These are phyloP conservation scores for Phoebastria nigripes DNA, from an alignment of 2,797 vertebrate genomes.

Conservation along the genomic window DNA sequence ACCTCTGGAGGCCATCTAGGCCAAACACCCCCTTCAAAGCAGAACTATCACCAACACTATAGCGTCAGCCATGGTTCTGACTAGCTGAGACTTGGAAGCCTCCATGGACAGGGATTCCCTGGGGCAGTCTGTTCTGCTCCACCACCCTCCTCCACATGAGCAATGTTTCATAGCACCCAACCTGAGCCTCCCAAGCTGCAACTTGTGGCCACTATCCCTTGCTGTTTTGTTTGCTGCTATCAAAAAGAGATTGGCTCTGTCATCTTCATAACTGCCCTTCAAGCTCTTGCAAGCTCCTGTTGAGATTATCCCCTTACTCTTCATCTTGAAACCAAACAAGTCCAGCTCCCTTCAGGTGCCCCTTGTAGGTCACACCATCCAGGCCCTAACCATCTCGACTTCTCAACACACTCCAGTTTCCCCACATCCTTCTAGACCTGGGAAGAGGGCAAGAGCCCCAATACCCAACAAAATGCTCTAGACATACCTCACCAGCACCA, in stretches of 20 bases:
- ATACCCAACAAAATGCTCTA: background rate
- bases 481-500: background rate
- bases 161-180: background rate
- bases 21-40: background rate
- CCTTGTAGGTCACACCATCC: background rate
- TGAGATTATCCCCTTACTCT: background rate
- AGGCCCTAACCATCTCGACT: background rate
- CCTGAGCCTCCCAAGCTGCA: background rate
- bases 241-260: background rate
- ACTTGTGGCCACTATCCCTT: background rate
- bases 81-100: background rate
- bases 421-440: background rate
- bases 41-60: background rate
- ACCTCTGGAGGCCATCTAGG: slow-evolving; percentile 1
- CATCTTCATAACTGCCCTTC: background rate
- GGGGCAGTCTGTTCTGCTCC: background rate
- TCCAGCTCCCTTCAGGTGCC: background rate
- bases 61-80: background rate
- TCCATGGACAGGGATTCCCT: background rate
- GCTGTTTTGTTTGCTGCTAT: background rate
- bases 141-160: background rate
- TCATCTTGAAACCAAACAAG: background rate
- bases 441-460: background rate
- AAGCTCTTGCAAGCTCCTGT: background rate
- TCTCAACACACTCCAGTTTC: background rate